phyloP scores from a whole-genome alignment of 1,140 invertebrate genomes.

The Acromyrmex charruanus region DNA sequence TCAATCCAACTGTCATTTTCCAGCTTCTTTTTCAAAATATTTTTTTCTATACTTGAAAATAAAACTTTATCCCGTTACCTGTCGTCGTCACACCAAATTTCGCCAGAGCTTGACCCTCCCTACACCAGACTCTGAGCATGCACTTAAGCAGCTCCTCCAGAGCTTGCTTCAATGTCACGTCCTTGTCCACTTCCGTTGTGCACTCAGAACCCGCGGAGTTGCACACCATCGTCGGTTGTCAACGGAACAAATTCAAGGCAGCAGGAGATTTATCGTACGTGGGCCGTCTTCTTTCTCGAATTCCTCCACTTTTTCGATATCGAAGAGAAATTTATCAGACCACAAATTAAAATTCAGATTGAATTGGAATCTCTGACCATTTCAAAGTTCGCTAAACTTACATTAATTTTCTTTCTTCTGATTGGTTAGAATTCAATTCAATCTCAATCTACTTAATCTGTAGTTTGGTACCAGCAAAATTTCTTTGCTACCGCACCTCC shows the following conservation, averaged over 20 bases:
- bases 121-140: constrained; percentile 93
- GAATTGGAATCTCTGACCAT: too few relatives aligned
- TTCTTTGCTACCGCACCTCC: neutral
- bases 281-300: neutral
- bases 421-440: too few relatives aligned
- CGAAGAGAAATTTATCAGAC: neutral
- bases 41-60: constrained; percentile 12
- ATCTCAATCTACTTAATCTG: too few relatives aligned
- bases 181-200: constrained; percentile 83
- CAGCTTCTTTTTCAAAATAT: neutral
- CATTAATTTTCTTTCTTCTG: too few relatives aligned
- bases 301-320: neutral
- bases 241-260: neutral
- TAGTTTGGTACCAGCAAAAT: too few relatives aligned
- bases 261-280: neutral
- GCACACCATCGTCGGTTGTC: constrained; percentile 81
- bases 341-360: too few relatives aligned
- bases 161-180: constrained; percentile 88
- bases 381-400: too few relatives aligned
- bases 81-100: constrained; percentile 77
- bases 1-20: neutral
- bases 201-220: constrained; percentile 81
- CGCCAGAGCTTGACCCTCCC: constrained; percentile 90
- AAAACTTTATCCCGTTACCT: constrained; percentile 76
- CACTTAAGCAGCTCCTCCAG: constrained; percentile 92